phyloP scores from a whole-genome alignment of 1,140 invertebrate species.

The Drosophila albomicans region DNA sequence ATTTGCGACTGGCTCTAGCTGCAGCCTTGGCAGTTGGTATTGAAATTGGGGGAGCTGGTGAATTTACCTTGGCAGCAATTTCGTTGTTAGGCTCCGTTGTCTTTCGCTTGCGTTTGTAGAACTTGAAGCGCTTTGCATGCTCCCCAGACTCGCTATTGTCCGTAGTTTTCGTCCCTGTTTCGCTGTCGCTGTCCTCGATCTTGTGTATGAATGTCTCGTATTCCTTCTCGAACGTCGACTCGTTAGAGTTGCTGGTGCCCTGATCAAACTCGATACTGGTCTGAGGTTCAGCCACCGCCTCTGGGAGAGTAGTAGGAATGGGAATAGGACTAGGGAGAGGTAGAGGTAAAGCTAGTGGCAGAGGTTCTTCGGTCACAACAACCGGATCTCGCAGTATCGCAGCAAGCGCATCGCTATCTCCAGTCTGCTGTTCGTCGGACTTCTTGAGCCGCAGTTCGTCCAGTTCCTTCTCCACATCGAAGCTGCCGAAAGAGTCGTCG shows the following conservation, averaged over 20 bases:
- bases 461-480: constrained; percentile 81
- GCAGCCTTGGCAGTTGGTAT: constrained; percentile 7
- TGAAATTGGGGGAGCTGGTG: background rate
- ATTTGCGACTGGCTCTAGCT: constrained; percentile 49
- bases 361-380: background rate
- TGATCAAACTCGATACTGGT: constrained; percentile 57
- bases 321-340: background rate
- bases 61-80: no score
- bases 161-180: constrained; percentile 24
- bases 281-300: background rate
- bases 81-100: constrained; percentile 39
- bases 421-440: constrained; percentile 12
- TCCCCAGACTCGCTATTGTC: constrained; percentile 33
- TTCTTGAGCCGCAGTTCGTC: constrained; percentile 75
- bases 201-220: constrained; percentile 81
- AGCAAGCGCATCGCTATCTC: constrained; percentile 51
- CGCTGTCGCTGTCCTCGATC: constrained; percentile 54
- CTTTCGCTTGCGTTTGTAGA: constrained; percentile 74
- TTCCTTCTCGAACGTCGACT: constrained; percentile 76
- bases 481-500: constrained; percentile 68
- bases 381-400: constrained; percentile 57
- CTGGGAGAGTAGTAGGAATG: background rate
- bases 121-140: constrained; percentile 66
- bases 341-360: background rate
- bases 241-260: constrained; percentile 73